Evolutionary conservation across 2,888 invertebrate genomes (phyloP).

Genomic region (Hydraecia micacea): DNA sequence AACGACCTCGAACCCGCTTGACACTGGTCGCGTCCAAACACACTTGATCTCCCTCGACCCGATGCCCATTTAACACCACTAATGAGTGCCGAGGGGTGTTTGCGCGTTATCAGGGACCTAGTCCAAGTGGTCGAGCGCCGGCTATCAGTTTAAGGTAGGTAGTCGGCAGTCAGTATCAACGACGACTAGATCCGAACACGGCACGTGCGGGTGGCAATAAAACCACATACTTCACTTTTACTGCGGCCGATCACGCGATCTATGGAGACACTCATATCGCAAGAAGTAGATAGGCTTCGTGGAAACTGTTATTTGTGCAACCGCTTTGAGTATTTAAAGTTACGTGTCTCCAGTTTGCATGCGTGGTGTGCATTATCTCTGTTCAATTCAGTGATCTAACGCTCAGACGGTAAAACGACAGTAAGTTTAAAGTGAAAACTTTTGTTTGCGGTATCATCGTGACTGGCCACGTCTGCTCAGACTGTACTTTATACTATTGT

Average conservation of each 20-base stretch:
- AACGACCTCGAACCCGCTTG: conserved; percentile 81
- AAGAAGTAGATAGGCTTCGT: conserved; percentile 62
- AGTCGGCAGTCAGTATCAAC: conserved; percentile 53
- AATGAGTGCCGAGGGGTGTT: conserved; percentile 59
- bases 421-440: conserved; percentile 63
- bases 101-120: conserved; percentile 55
- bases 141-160: conserved; percentile 59
- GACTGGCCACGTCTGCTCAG: conserved; percentile 50
- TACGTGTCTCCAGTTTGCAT: conserved; percentile 68
- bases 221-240: conserved; percentile 79
- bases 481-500: conserved; percentile 50
- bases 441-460: conserved; percentile 60
- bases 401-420: conserved; percentile 45
- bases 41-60: conserved; percentile 68
- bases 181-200: conserved; percentile 61
- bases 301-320: conserved; percentile 65
- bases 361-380: conserved; percentile 64
- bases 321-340: conserved; percentile 64
- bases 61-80: conserved; percentile 51
- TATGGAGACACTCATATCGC: conserved; percentile 67
- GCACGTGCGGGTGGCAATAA: conserved; percentile 71
- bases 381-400: conserved; percentile 60
- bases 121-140: conserved; percentile 42
- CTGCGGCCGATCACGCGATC: conserved; percentile 78
- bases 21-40: conserved; percentile 76